Conservation (phyloP, 2,113 vertebrate species). For the Columba livia region DNA sequence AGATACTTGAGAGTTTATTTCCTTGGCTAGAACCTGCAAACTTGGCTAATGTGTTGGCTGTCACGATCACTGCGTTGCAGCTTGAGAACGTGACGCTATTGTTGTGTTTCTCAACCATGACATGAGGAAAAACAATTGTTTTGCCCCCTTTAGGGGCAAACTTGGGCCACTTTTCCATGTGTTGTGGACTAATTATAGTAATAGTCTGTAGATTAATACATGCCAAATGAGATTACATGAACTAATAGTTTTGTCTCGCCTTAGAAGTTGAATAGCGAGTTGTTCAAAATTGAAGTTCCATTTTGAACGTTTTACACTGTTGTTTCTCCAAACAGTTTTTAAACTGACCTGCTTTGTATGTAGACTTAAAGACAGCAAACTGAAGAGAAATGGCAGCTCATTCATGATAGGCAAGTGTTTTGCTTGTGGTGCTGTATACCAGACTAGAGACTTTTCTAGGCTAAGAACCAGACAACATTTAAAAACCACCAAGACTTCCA, state of each 20-base stretch:
- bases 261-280: neutral
- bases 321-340: neutral
- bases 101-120: neutral
- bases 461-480: neutral
- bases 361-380: neutral
- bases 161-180: neutral
- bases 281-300: neutral
- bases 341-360: neutral
- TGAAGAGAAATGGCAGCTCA: neutral
- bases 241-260: neutral
- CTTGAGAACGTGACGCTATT: neutral
- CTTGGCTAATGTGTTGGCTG: neutral
- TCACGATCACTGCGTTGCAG: fast-evolving
- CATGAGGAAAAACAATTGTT: neutral
- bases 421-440: neutral
- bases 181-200: neutral
- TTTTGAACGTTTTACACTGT: neutral
- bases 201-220: neutral
- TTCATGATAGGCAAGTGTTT: neutral
- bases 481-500: neutral
- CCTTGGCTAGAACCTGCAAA: neutral
- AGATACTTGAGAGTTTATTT: neutral
- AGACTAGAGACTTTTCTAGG: neutral
- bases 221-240: neutral
- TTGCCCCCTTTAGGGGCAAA: neutral